These are phyloP conservation scores for Holocentrus rufus DNA, from an alignment of 2,797 vertebrate species.

Conservation along the genomic window DNA sequence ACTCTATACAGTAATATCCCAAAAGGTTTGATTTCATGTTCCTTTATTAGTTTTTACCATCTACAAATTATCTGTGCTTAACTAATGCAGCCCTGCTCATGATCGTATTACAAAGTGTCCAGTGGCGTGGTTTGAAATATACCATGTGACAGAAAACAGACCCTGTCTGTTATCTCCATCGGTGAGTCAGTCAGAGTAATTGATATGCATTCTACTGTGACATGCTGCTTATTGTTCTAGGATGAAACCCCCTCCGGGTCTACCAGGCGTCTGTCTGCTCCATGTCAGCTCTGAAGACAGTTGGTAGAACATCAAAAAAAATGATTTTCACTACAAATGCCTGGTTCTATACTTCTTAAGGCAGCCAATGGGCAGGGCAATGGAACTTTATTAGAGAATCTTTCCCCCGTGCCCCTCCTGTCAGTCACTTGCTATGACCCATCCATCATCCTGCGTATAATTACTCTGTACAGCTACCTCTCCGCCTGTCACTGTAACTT, in stretches of 20 bases:
- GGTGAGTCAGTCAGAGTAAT: slow-evolving; percentile 49
- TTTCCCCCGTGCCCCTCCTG: slow-evolving; percentile 52
- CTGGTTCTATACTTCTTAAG: slow-evolving; percentile 50
- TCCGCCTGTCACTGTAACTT: slow-evolving; percentile 63
- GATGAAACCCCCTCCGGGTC: slow-evolving; percentile 46
- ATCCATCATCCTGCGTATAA: slow-evolving; percentile 75
- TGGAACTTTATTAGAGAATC: slow-evolving; percentile 44
- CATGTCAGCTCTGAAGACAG: slow-evolving; percentile 36
- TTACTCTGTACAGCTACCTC: slow-evolving; percentile 66
- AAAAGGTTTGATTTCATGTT: background rate
- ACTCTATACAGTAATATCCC: background rate
- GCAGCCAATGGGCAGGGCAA: slow-evolving; percentile 35
- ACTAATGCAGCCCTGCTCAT: slow-evolving; percentile 2
- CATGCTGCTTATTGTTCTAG: slow-evolving; percentile 62
- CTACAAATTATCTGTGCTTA: background rate
- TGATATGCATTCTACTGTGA: slow-evolving; percentile 64
- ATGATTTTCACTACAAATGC: slow-evolving; percentile 62
- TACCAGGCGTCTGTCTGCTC: slow-evolving; percentile 45
- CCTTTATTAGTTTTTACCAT: slow-evolving; percentile 2
- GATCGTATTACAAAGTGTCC: slow-evolving; percentile 1
- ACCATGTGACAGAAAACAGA: slow-evolving; percentile 40
- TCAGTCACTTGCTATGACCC: slow-evolving; percentile 70
- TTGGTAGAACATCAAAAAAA: slow-evolving; percentile 51
- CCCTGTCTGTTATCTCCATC: slow-evolving; percentile 63
- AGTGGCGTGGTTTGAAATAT: slow-evolving; percentile 32